phyloP scores from a whole-genome alignment of 2,888 invertebrate species.

The Bugula neritina region DNA sequence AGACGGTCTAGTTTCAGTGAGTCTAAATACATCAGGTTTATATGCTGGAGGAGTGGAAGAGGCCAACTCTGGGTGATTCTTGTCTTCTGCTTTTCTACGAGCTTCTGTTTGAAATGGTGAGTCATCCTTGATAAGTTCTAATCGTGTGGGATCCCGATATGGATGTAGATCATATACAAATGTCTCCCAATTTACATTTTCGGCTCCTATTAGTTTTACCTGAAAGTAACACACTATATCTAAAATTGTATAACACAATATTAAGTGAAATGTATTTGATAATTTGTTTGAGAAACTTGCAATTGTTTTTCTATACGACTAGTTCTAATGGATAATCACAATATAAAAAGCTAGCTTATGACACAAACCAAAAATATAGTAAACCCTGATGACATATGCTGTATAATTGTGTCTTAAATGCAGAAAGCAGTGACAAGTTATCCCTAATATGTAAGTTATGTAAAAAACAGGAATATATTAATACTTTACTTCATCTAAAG shows the following conservation, averaged over 20 bases:
- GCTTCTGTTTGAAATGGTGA: conserved; percentile 22
- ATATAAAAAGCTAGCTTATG: too few species aligned
- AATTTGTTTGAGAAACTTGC: too few species aligned
- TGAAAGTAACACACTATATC: neutral
- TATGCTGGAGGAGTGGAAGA: conserved; percentile 31
- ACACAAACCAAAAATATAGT: too few species aligned
- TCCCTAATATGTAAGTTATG: too few species aligned
- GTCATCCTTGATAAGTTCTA: conserved; percentile 39
- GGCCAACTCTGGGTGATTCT: neutral
- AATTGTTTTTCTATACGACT: too few species aligned
- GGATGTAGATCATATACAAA: conserved; percentile 47
- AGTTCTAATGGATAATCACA: too few species aligned
- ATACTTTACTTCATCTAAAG: conserved; percentile 39
- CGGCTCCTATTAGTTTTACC: conserved; percentile 42
- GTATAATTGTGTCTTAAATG: too few species aligned
- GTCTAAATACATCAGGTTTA: conserved; percentile 42
- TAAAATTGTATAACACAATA: neutral
- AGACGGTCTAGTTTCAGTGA: conserved; percentile 36
- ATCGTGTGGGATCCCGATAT: conserved; percentile 39
- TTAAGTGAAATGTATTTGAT: neutral
- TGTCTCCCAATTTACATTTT: conserved; percentile 50
- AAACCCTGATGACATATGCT: too few species aligned
- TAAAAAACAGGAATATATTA: too few species aligned
- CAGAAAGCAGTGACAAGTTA: too few species aligned
- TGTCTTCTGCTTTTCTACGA: neutral